Evolutionary conservation across 1,140 invertebrate species (phyloP).

Genomic region (Hylyphantes graminicola): DNA sequence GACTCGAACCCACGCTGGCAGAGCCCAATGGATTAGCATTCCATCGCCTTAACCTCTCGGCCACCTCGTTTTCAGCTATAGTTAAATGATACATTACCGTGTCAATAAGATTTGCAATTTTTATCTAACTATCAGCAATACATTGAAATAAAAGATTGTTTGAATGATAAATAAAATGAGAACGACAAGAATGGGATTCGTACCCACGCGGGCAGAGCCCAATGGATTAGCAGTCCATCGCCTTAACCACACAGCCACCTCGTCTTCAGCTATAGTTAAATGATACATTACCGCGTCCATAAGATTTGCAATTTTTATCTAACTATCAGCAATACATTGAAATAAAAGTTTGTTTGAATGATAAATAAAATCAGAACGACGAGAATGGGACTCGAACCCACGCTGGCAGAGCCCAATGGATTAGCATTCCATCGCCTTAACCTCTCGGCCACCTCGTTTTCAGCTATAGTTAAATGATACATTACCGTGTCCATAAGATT

Average conservation of each 20-base stretch:
- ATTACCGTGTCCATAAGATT: no score
- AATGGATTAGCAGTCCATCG: conserved; percentile 62
- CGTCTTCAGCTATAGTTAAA: conserved; percentile 8
- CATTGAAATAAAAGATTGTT: no score
- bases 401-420: conserved; percentile 62
- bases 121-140: no score
- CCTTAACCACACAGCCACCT: conserved; percentile 62
- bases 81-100: no score
- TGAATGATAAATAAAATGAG: no score
- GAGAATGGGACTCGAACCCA: conserved; percentile 62
- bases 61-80: conserved; percentile 51
- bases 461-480: no score
- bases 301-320: no score
- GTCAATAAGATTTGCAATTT: no score
- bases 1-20: conserved; percentile 62
- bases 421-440: conserved; percentile 62
- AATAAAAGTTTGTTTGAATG: no score
- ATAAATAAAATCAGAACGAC: conserved; percentile 2
- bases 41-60: conserved; percentile 62
- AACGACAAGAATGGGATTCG: conserved; percentile 61
- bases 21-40: conserved; percentile 62
- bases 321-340: no score
- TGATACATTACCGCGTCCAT: no score
- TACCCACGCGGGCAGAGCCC: conserved; percentile 62
- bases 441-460: conserved; percentile 61